A percentile compares a stretch with the other conserved stretches of the same genome.
phyloP scores from a whole-genome alignment of 2,113 vertebrate genomes.

The Seriola aureovittata region DNA sequence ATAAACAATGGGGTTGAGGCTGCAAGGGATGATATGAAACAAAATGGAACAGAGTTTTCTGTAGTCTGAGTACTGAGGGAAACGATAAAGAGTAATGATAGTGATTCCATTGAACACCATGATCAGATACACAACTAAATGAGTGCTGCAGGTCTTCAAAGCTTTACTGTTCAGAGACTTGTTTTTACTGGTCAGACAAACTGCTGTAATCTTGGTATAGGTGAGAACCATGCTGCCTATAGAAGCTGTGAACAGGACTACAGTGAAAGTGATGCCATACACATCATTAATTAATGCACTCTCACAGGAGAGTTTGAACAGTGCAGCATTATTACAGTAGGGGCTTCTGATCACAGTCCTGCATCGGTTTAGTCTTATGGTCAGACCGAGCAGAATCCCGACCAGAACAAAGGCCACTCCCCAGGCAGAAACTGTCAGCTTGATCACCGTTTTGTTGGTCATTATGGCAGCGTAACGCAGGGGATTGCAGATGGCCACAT shows the following conservation, averaged over 20 bases:
- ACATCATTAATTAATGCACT: constrained; percentile 69
- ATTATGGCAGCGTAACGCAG: constrained; percentile 68
- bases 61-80: constrained; percentile 34
- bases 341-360: constrained; percentile 54
- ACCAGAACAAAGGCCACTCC: constrained; percentile 59
- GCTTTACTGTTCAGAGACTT: constrained; percentile 74
- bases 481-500: constrained; percentile 76
- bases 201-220: constrained; percentile 67
- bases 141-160: constrained; percentile 72
- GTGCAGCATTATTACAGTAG: constrained; percentile 76
- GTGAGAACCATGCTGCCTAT: constrained; percentile 67
- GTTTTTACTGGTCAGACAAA: constrained; percentile 60
- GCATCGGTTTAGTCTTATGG: constrained; percentile 51
- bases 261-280: constrained; percentile 71
- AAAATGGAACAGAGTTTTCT: constrained; percentile 51
- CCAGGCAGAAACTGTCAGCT: constrained; percentile 71
- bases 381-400: constrained; percentile 45
- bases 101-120: constrained; percentile 36
- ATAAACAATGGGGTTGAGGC: constrained; percentile 68
- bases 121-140: constrained; percentile 55
- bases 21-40: constrained; percentile 58
- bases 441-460: constrained; percentile 62
- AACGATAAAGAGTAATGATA: constrained; percentile 48
- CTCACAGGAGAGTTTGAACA: constrained; percentile 80
- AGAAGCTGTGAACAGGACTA: constrained; percentile 60